phyloP scores from a whole-genome alignment of 2,113 vertebrate genomes.

The Lophura nycthemera region DNA sequence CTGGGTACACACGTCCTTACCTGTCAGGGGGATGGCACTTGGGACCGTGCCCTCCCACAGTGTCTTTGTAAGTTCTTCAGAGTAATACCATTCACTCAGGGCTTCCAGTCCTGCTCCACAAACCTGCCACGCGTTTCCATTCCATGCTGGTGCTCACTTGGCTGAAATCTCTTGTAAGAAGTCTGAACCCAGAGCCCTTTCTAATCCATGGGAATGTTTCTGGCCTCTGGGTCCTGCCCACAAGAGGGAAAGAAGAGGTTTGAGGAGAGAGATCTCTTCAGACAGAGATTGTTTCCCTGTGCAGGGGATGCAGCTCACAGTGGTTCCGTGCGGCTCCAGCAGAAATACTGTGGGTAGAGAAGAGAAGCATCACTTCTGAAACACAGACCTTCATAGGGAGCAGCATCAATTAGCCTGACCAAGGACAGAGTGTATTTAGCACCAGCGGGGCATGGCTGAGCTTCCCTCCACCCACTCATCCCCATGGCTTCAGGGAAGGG shows the following conservation, averaged over 20 bases:
- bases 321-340: background rate
- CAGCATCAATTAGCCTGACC: fast-evolving
- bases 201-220: background rate
- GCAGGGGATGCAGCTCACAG: background rate
- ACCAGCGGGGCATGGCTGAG: background rate
- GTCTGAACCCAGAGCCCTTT: background rate
- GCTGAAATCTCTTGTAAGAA: fast-evolving
- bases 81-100: background rate
- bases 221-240: background rate
- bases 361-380: background rate
- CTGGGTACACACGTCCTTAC: constrained; percentile 92
- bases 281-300: background rate
- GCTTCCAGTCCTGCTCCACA: background rate
- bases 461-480: background rate
- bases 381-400: fast-evolving
- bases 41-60: constrained; percentile 93
- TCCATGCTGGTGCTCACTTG: background rate
- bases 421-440: background rate
- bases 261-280: background rate
- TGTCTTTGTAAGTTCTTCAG: constrained; percentile 90
- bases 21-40: constrained; percentile 96
- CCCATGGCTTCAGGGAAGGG: fast-evolving
- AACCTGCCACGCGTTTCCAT: background rate
- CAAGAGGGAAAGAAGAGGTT: background rate
- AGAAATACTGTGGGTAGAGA: fast-evolving